Evolutionary conservation across 2,888 invertebrate genomes (phyloP).

Genomic region (Acrocyrtus sp.): DNA sequence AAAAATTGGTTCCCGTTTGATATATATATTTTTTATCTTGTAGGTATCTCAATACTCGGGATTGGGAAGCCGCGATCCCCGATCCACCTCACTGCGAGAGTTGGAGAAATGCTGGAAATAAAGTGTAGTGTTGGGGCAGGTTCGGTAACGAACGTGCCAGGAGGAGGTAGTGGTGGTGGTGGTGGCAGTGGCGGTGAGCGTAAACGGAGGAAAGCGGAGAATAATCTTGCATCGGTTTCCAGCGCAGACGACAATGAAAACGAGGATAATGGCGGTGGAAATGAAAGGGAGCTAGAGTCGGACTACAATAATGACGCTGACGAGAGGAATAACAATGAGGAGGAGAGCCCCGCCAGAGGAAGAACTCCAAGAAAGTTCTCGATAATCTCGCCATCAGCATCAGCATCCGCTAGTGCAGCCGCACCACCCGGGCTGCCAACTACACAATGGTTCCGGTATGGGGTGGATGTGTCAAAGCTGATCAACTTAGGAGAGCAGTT

Average conservation of each 20-base stretch:
- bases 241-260: constrained; percentile 74
- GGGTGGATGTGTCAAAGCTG: constrained; percentile 54
- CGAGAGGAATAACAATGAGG: constrained; percentile 5
- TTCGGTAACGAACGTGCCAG: constrained; percentile 24
- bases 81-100: constrained; percentile 76
- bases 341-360: neutral
- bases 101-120: constrained; percentile 80
- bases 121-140: constrained; percentile 73
- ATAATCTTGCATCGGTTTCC: constrained; percentile 75
- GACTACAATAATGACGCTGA: constrained; percentile 23
- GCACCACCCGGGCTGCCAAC: constrained; percentile 24
- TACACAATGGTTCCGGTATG: constrained; percentile 51
- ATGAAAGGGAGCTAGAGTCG: constrained; percentile 39
- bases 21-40: too few relatives aligned
- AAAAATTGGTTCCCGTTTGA: too few relatives aligned
- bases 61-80: constrained; percentile 68
- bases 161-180: constrained; percentile 7
- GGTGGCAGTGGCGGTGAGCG: neutral
- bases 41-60: constrained; percentile 76
- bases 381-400: neutral
- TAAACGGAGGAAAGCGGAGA: neutral
- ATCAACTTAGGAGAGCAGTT: constrained; percentile 67
- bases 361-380: constrained; percentile 13
- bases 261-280: constrained; percentile 65
- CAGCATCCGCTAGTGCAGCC: constrained; percentile 5